phyloP scores from a whole-genome alignment of 1,140 invertebrate species.

The Apolygus lucorum region DNA sequence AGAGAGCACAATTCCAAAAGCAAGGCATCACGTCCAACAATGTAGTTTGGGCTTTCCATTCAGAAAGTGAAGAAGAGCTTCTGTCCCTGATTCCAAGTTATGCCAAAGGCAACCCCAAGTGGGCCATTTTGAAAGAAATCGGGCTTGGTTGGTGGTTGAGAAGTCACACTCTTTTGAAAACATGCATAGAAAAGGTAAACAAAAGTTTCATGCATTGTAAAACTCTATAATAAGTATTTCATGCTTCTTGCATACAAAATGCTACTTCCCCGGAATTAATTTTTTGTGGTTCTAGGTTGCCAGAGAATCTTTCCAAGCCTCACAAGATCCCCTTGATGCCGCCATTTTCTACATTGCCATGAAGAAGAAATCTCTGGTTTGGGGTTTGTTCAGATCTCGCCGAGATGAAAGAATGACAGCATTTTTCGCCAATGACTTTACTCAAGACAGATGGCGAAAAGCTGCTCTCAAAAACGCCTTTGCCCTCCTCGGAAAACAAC shows the following conservation, averaged over 20 bases:
- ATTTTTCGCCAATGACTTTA: slow-evolving; percentile 94
- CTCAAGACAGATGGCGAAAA: slow-evolving; percentile 87
- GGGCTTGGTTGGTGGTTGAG: slow-evolving; percentile 93
- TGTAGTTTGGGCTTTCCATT: slow-evolving; percentile 98
- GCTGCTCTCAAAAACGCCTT: slow-evolving; percentile 97
- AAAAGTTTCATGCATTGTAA: neutral
- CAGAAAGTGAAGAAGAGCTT: slow-evolving; percentile 93
- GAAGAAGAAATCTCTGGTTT: slow-evolving; percentile 95
- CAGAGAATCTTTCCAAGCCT: slow-evolving; percentile 78
- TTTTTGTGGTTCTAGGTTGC: slow-evolving; percentile 50
- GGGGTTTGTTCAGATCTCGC: slow-evolving; percentile 87
- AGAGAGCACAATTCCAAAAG: slow-evolving; percentile 76
- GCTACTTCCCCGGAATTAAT: too few species aligned
- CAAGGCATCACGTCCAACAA: slow-evolving; percentile 86
- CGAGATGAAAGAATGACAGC: slow-evolving; percentile 84
- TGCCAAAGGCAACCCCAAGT: slow-evolving; percentile 71
- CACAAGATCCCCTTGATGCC: slow-evolving; percentile 93
- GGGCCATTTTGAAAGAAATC: slow-evolving; percentile 85
- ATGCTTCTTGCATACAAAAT: too few species aligned
- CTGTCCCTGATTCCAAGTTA: slow-evolving; percentile 82
- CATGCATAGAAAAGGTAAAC: slow-evolving; percentile 74
- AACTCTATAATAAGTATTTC: neutral
- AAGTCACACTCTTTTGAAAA: slow-evolving; percentile 71
- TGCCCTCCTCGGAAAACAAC: slow-evolving; percentile 86
- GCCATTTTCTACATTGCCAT: slow-evolving; percentile 96